These are phyloP conservation scores for Drosophila quasianomalipes DNA, from an alignment of 2,888 invertebrate species.

Conservation along the genomic window DNA sequence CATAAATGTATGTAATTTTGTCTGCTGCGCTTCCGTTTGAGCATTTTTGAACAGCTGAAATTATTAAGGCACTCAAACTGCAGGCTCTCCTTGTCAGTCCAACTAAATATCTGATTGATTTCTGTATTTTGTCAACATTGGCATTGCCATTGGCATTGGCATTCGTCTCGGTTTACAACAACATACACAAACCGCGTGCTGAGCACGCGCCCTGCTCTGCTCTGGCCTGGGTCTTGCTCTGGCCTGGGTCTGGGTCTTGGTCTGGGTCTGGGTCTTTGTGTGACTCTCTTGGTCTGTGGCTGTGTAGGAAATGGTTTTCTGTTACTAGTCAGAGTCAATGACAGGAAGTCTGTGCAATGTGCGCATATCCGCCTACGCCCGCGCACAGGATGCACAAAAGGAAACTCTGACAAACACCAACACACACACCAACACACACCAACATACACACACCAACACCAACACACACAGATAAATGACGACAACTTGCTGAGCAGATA, in stretches of 20 bases:
- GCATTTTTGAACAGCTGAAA: conserved; percentile 35
- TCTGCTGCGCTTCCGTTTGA: conserved; percentile 48
- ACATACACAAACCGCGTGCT: conserved; percentile 46
- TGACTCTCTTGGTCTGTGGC: not conserved
- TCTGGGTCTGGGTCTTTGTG: conserved; percentile 5
- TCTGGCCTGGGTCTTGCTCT: conserved; percentile 1
- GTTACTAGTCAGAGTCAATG: conserved; percentile 74
- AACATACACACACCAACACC: not conserved
- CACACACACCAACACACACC: conserved; percentile 8
- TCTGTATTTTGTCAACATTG: conserved; percentile 47
- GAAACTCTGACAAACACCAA: conserved; percentile 57
- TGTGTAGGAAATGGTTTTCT: conserved; percentile 70
- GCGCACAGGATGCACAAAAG: conserved; percentile 77
- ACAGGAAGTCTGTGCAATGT: conserved; percentile 76
- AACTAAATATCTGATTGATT: conserved; percentile 45
- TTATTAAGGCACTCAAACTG: conserved; percentile 39
- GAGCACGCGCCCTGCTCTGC: conserved; percentile 51
- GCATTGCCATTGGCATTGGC: conserved; percentile 38
- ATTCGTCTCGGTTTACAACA: conserved; percentile 30
- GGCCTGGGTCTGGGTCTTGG: not conserved
- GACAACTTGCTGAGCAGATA: conserved; percentile 21
- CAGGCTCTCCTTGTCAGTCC: conserved; percentile 8
- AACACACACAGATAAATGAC: conserved; percentile 7
- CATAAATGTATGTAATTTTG: conserved; percentile 15
- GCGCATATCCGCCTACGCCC: conserved; percentile 77